Evolutionary conservation across 2,888 invertebrate genomes (phyloP).

Genomic region (Electrophaes corylata): DNA sequence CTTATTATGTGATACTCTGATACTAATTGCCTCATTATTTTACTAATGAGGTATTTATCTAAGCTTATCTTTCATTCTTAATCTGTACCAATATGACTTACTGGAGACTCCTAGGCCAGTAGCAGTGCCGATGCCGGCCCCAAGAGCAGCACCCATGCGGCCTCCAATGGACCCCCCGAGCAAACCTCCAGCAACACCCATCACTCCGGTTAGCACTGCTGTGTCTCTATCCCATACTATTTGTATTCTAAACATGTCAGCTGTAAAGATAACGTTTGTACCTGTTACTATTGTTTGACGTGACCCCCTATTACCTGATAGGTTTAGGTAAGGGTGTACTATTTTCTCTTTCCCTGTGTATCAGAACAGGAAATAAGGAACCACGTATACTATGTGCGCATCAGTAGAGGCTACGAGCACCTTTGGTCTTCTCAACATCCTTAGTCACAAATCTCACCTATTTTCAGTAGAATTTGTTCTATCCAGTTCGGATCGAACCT

Average conservation of each 20-base stretch:
- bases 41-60: no score
- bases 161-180: conserved; percentile 68
- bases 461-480: conserved; percentile 61
- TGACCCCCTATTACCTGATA: no score
- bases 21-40: no score
- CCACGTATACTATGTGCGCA: no score
- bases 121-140: conserved; percentile 65
- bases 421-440: no score
- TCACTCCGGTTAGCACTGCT: conserved; percentile 54
- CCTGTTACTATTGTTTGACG: no score
- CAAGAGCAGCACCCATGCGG: conserved; percentile 62
- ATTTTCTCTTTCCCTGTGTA: no score
- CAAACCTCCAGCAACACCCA: conserved; percentile 63
- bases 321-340: no score
- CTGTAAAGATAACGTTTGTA: conserved; percentile 45
- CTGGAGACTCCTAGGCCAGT: conserved; percentile 63
- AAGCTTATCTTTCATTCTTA: not conserved
- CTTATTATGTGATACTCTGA: no score
- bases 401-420: not conserved
- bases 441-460: conserved; percentile 42
- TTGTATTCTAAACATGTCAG: conserved; percentile 64
- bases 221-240: conserved; percentile 64
- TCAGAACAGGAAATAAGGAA: no score
- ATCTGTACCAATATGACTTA: conserved; percentile 49
- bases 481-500: conserved; percentile 56